These are phyloP conservation scores for Capricornis sumatraensis DNA, from an alignment of 2,113 vertebrate genomes.

Conservation along the genomic window DNA sequence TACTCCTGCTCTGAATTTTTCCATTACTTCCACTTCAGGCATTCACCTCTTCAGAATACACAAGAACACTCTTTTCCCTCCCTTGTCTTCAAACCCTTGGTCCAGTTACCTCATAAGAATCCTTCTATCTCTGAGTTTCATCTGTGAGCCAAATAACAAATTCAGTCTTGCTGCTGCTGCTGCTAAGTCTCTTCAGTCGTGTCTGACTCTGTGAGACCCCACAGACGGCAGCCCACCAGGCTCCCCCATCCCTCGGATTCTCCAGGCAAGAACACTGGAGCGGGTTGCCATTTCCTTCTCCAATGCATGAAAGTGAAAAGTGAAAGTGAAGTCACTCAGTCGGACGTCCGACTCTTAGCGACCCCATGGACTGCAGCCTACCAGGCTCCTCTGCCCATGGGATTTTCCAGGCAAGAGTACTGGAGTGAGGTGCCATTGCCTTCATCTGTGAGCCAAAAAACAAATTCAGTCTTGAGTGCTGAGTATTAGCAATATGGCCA, in stretches of 20 bases:
- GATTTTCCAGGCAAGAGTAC: no score
- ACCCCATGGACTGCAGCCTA: no score
- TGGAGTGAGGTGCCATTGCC: no score
- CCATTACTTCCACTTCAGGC: background rate
- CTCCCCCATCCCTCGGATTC: no score
- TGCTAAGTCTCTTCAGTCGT: no score
- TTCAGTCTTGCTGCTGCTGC: no score
- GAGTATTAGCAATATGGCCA: background rate
- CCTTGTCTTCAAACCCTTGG: background rate
- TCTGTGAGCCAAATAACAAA: background rate
- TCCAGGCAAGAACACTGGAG: no score
- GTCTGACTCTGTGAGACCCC: no score
- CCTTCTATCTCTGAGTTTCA: background rate
- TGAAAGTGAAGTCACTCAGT: no score
- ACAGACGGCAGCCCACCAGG: no score
- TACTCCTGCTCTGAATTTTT: background rate
- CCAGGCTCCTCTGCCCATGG: no score
- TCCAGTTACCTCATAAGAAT: background rate
- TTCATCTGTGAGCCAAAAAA: background rate
- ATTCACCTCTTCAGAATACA: background rate
- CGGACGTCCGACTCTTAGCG: accelerated
- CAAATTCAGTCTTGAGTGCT: background rate
- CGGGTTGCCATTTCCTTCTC: background rate
- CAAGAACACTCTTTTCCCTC: background rate
- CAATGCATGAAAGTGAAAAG: no score